These are phyloP conservation scores for Diglossa brunneiventris DNA, from an alignment of 2,113 vertebrate species.

Conservation along the genomic window DNA sequence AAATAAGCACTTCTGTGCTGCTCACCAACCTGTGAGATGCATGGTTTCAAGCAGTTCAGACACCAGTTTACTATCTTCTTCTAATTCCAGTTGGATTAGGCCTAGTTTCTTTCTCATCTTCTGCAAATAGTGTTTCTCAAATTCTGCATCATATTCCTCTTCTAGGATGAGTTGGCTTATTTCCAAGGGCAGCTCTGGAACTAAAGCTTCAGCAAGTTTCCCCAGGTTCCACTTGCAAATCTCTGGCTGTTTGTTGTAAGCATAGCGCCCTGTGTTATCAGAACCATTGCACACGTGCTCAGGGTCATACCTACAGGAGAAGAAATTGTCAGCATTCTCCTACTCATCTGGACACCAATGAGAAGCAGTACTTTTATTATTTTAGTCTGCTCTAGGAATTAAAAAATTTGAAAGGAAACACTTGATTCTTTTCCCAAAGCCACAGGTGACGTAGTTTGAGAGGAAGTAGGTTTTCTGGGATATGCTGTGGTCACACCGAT, in stretches of 20 bases:
- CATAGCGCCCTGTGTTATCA: conserved; percentile 88
- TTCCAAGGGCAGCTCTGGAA: conserved; percentile 84
- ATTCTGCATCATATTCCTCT: conserved; percentile 83
- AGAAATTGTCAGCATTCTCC: background rate
- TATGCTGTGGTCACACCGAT: no score
- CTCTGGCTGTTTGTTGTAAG: conserved; percentile 89
- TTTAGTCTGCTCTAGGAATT: background rate
- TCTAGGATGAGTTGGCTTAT: conserved; percentile 78
- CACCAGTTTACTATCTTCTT: conserved; percentile 83
- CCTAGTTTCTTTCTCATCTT: conserved; percentile 95
- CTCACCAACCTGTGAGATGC: conserved; percentile 84
- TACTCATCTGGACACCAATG: background rate
- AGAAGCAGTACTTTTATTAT: background rate
- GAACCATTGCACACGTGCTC: conserved; percentile 93
- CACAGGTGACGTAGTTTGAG: background rate
- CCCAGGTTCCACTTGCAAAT: conserved; percentile 94
- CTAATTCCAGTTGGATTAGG: conserved; percentile 77
- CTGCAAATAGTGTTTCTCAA: conserved; percentile 82
- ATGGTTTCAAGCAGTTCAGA: conserved; percentile 89
- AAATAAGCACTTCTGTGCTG: background rate
- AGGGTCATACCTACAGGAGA: conserved; percentile 86
- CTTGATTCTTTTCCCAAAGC: background rate
- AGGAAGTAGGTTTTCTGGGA: no score
- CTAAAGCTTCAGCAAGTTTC: conserved; percentile 89
- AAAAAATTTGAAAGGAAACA: background rate